Base-by-base conservation (phyloP, 2,888 invertebrate genomes). In the Megamerina dolium region DNA sequence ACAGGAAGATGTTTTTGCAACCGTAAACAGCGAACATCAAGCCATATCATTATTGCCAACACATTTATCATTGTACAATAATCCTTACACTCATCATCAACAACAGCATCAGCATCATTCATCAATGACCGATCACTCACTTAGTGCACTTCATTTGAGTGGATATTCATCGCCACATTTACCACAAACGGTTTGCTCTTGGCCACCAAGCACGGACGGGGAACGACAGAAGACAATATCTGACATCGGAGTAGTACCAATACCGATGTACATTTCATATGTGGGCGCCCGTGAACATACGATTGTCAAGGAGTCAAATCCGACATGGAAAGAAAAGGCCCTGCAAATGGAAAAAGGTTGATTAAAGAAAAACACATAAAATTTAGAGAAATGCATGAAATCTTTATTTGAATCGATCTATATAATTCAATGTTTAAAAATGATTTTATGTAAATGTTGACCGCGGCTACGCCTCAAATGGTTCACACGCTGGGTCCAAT, bases 291-390 rank as follows among this genome's bases (percentile, higher is more conserved):
- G 51, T 3, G 67, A 68, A 37, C 56, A 64, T 38, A 45, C 53
- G 2, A 67, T 68, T 12, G 55, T 55, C 18, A 65, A 66, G 49
- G 64, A 66, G 39, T 55, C 59, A 26, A 68, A 68, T 57, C 64
- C 63, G 61, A 73, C 74, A 27, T 79, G 80, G 79, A 77, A 78
- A 55, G 77, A 79, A 50, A 71, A 77, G 35, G 79, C 80, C 2
- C 52, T 79, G 54, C 80, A 80, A 63, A 73, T 78, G 46, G 81
- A 81, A 63, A 78, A 77, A 74, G 79, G 78, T 78, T 48, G 53
- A 48, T 29, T 6, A 23, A 23, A 23, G 23, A 8, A 10, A 23
- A n/a, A n/a, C n/a, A n/a, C n/a, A n/a, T n/a, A n/a, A n/a, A n/a
- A n/a, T n/a, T n/a, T n/a, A n/a, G n/a, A n/a, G n/a, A n/a, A n/a